Evolutionary conservation across 2,113 vertebrate genomes (phyloP).

Genomic region (Martes martes): DNA sequence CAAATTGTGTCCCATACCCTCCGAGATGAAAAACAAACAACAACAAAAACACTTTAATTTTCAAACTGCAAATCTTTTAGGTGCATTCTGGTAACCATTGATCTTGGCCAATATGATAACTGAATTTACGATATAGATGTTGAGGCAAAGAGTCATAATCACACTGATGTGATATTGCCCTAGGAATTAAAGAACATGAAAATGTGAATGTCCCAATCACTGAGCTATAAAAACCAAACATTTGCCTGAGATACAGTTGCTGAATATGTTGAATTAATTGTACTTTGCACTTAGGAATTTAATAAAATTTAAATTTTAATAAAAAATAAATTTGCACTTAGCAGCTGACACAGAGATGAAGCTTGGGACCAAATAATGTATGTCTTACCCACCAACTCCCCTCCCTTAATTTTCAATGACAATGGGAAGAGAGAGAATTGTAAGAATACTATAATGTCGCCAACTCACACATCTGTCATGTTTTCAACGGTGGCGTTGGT

Average conservation of each 20-base stretch:
- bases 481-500: neutral
- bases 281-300: neutral
- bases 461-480: neutral
- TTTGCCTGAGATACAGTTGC: neutral
- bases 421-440: neutral
- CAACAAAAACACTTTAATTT: neutral
- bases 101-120: neutral
- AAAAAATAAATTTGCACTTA: neutral
- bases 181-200: neutral
- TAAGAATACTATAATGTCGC: neutral
- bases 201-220: neutral
- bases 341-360: neutral
- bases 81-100: neutral
- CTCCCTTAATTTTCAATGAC: neutral
- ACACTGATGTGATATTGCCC: rapidly evolving
- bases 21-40: neutral
- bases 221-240: neutral
- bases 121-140: neutral
- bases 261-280: neutral
- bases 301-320: neutral
- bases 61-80: neutral
- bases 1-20: neutral
- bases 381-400: rapidly evolving
- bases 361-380: neutral
- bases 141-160: neutral